Percentiles rank a stretch among this genome's conserved stretches.
Evolutionary conservation across 2,888 invertebrate genomes (phyloP).

Genomic region (Torymus aiolomorphi): DNA sequence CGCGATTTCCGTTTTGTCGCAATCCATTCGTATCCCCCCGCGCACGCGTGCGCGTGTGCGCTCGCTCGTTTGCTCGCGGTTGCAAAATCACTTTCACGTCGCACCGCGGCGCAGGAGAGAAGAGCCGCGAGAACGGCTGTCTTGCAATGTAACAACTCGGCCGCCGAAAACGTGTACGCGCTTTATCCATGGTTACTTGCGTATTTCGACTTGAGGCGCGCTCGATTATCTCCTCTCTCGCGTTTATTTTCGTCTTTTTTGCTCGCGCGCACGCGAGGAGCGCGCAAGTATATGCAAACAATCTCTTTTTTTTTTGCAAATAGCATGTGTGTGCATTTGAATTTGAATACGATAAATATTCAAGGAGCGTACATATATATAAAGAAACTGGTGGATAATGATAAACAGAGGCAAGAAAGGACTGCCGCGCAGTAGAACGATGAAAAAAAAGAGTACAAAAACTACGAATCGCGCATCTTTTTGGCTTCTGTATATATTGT

Average conservation of each 20-base stretch:
- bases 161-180: too few species aligned
- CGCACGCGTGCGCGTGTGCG: too few species aligned
- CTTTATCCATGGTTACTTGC: too few species aligned
- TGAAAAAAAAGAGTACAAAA: neutral
- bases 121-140: neutral
- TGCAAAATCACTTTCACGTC: conserved; percentile 46
- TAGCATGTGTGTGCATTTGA: neutral
- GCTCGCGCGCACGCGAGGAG: neutral
- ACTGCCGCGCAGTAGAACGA: too few species aligned
- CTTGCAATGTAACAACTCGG: too few species aligned
- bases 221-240: neutral
- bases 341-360: conserved; percentile 27
- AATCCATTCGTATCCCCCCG: conserved; percentile 13
- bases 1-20: conserved; percentile 40
- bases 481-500: too few species aligned
- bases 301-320: neutral
- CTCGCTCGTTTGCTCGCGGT: conserved; percentile 1
- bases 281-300: conserved; percentile 1
- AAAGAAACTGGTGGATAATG: neutral
- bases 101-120: neutral
- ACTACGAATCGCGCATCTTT: conserved; percentile 13
- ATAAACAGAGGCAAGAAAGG: conserved; percentile 11
- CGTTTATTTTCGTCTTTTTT: neutral
- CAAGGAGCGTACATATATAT: neutral
- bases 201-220: conserved; percentile 11